Evolutionary conservation across 2,797 vertebrate species (phyloP).

Genomic region (Onychomys arenicola): DNA sequence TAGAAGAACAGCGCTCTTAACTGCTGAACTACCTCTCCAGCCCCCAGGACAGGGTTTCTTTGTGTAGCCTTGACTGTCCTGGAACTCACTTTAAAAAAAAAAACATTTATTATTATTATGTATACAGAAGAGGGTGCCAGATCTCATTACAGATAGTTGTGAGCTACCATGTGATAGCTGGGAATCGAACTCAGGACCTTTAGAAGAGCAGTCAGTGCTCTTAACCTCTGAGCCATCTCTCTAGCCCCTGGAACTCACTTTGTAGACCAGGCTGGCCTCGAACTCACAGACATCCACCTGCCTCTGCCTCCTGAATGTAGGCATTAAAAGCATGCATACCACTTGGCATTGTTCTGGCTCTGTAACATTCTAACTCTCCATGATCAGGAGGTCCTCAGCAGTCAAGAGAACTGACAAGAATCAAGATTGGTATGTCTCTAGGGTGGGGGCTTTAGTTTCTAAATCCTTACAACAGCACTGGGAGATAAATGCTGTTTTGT

Average conservation of each 20-base stretch:
- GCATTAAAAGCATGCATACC: not conserved
- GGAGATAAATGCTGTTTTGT: not conserved
- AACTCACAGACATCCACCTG: not conserved
- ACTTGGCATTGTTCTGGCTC: not conserved
- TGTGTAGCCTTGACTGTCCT: not conserved
- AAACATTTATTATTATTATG: too few relatives aligned
- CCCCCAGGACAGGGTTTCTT: too few relatives aligned
- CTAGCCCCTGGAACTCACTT: not conserved
- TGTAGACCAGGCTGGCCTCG: not conserved
- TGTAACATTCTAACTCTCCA: not conserved
- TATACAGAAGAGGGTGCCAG: too few relatives aligned
- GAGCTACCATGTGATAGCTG: too few relatives aligned
- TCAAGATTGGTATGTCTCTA: not conserved
- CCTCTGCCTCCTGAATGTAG: too few relatives aligned
- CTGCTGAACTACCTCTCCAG: too few relatives aligned
- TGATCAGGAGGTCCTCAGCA: not conserved
- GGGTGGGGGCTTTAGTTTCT: not conserved
- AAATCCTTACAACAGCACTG: not conserved
- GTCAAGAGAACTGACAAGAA: not conserved
- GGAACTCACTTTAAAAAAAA: too few relatives aligned
- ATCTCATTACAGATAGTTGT: too few relatives aligned
- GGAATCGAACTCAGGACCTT: too few relatives aligned
- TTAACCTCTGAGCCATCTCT: too few relatives aligned
- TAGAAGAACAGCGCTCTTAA: too few relatives aligned
- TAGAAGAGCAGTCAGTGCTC: too few relatives aligned